phyloP scores from a whole-genome alignment of 2,113 vertebrate species.

The Chionis minor region DNA sequence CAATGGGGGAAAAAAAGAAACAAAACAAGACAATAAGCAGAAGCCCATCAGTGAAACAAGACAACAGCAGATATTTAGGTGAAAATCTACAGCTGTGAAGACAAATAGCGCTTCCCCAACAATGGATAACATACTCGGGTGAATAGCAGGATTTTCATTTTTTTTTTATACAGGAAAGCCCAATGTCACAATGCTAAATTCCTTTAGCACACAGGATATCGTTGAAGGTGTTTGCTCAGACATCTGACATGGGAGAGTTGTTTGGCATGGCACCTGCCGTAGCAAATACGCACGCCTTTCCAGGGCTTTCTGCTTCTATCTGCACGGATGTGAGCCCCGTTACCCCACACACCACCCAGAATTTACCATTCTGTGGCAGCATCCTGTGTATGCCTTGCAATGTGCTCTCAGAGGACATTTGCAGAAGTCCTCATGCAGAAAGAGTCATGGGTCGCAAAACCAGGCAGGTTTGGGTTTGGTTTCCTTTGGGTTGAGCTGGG shows the following conservation, averaged over 20 bases:
- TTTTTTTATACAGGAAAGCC: neutral
- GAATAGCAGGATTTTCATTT: neutral
- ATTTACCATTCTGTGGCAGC: neutral
- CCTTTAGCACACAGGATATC: too few relatives aligned
- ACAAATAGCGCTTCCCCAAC: neutral
- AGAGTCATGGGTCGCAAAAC: neutral
- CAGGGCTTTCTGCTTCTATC: neutral
- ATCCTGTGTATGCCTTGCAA: neutral
- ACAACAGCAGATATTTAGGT: neutral
- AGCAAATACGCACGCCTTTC: neutral
- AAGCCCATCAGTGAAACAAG: neutral
- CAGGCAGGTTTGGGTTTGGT: neutral
- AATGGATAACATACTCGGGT: neutral
- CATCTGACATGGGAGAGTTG: neutral
- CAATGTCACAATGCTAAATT: neutral
- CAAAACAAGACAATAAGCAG: neutral
- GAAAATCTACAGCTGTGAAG: neutral
- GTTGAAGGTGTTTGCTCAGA: neutral
- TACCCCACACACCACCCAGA: neutral
- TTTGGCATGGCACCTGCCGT: neutral
- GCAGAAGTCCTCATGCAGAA: neutral
- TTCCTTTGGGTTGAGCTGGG: fast-evolving
- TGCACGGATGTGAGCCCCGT: fast-evolving
- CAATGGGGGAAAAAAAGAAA: fast-evolving
- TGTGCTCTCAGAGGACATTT: neutral